Evolutionary conservation across 1,140 invertebrate species (phyloP), one percentile per base, ranked within the genome.

Genomic region (Dendroctonus ponderosae): DNA sequence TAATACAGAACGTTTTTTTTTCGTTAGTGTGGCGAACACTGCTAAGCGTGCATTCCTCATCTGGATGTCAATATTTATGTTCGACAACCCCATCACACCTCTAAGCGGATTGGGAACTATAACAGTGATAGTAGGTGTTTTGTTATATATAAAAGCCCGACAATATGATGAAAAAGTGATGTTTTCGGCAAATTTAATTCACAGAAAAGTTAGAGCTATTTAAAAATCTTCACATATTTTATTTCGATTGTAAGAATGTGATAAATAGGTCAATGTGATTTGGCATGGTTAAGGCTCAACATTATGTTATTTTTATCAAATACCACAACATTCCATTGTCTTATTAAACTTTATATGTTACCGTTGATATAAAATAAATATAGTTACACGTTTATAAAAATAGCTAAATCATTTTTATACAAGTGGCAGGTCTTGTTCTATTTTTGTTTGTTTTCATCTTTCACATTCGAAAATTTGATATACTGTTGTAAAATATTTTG

Each of bases 11-110:
- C 26, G 26, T 26, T 46, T 48, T 56, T n/a, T 60, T 40, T 68
- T 14, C 85, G 85, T 69, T 80, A 93, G 91, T 82, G 91, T 94
- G 66, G 90, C 89, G 7, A 94, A 94, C 79, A 93, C 91, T 66
- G 88, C 89, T 14, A 94, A 94, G 77, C 80, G 91, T 77, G 91
- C 91, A 42, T 87, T 91, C 72, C 80, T 93, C 37, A 93, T 93
- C 70, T 93, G 91, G 91, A 77, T 91, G 50, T 93, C 91, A 44
- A 86, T 93, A 56, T 78, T 93, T 56, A 79, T 92, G 71, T 93
- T 93, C 80, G 86, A 88, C 54, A 94, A 93, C 77, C 84, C 87
- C 51, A 87, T 93, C 62, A 93, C 91, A 48, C 80, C 89, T 62
- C 80, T 91, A 66, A 91, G 89, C 77, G 90, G 87, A 15, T 76